These are phyloP conservation scores for Rhagonycha fulva DNA, from an alignment of 2,888 invertebrate genomes.

Conservation along the genomic window DNA sequence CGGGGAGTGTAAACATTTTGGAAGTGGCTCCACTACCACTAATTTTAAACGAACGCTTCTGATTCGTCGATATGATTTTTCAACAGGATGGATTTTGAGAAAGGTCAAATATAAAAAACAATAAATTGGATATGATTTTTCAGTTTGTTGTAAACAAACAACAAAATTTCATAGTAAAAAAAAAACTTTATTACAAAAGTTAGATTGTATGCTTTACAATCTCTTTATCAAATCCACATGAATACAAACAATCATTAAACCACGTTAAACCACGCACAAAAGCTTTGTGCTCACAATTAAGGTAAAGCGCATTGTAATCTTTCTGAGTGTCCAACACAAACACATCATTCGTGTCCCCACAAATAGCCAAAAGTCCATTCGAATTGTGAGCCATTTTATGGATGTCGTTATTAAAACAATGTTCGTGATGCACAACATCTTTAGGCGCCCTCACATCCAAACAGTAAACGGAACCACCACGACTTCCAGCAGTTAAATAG, in stretches of 20 bases:
- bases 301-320: constrained; percentile 50
- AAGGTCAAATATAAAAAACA: too few relatives aligned
- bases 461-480: constrained; percentile 58
- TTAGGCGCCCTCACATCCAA: constrained; percentile 58
- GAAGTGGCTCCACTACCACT: background rate
- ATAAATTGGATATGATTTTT: too few relatives aligned
- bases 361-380: constrained; percentile 55
- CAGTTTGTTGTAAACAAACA: too few relatives aligned
- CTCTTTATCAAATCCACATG: constrained; percentile 64
- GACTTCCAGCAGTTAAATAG: constrained; percentile 57
- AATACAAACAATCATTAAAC: constrained; percentile 57
- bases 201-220: constrained; percentile 50
- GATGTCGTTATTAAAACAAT: constrained; percentile 48
- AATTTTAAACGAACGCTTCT: background rate
- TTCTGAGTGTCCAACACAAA: constrained; percentile 53
- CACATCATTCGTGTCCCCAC: constrained; percentile 56
- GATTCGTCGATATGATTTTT: too few relatives aligned
- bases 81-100: too few relatives aligned
- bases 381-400: constrained; percentile 53
- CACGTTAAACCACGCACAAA: constrained; percentile 63
- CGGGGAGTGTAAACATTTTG: background rate
- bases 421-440: constrained; percentile 45
- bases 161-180: background rate
- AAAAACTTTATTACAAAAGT: background rate
- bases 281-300: constrained; percentile 56